A percentile compares a stretch with the other conserved stretches of the same genome.
These are phyloP conservation scores for Macropis europaea DNA, from an alignment of 2,888 invertebrate species.

Conservation along the genomic window DNA sequence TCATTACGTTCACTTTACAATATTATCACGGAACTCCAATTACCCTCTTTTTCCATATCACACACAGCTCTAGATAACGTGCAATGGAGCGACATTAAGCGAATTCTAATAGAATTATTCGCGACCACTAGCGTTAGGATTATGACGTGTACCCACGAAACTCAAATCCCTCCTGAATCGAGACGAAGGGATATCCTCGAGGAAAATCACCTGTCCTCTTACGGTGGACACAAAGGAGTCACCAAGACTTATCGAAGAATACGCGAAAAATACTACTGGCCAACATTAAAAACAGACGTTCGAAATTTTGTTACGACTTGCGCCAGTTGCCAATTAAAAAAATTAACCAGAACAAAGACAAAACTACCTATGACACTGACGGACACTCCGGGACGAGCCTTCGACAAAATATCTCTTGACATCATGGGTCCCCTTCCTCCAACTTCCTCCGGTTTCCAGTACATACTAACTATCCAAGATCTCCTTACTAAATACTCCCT, in stretches of 20 bases:
- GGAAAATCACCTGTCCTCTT: not conserved
- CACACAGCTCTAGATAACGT: not conserved
- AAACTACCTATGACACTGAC: slow-evolving; percentile 4
- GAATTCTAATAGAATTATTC: not conserved
- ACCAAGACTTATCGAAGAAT: no score
- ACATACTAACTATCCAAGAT: slow-evolving; percentile 30
- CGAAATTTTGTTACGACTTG: no score
- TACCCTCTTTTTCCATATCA: not conserved
- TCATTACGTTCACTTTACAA: not conserved
- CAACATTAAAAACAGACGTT: no score
- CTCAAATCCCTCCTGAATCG: not conserved
- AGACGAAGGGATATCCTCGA: not conserved
- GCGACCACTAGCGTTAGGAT: not conserved
- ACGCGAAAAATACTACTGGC: no score
- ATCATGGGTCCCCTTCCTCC: slow-evolving; percentile 18
- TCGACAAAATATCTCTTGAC: slow-evolving; percentile 23
- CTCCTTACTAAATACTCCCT: slow-evolving; percentile 23
- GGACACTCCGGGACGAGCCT: slow-evolving; percentile 13
- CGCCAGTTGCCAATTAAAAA: slow-evolving; percentile 4
- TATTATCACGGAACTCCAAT: not conserved
- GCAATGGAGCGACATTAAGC: not conserved
- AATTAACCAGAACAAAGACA: not conserved
- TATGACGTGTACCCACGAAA: not conserved
- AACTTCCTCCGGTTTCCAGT: not conserved
- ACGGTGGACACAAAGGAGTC: no score